Percentiles rank a stretch among this genome's conserved stretches.
These are phyloP conservation scores for Notolepis coatsorum DNA, from an alignment of 2,797 vertebrate species.

Conservation along the genomic window DNA sequence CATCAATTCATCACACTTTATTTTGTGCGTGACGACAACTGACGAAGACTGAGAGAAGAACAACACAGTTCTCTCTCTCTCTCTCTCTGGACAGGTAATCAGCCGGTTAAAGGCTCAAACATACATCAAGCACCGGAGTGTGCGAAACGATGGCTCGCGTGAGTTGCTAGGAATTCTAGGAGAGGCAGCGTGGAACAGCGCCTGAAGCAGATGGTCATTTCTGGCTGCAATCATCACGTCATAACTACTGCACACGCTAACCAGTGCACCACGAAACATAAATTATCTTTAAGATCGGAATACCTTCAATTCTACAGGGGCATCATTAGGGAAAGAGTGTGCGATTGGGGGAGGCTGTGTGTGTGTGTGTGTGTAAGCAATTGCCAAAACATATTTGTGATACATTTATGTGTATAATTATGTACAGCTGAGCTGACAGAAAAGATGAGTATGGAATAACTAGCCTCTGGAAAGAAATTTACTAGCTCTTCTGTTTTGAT, in stretches of 20 bases:
- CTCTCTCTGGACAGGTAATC: too few relatives aligned
- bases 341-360: not conserved
- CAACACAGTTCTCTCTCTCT: constrained; percentile 50
- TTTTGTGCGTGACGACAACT: constrained; percentile 63
- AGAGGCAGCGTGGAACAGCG: too few relatives aligned
- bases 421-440: not conserved
- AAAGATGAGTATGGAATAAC: too few relatives aligned
- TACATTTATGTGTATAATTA: not conserved
- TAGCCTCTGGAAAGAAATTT: too few relatives aligned
- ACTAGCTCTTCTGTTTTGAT: constrained; percentile 3
- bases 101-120: too few relatives aligned
- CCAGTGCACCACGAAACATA: too few relatives aligned
- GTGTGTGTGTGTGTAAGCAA: not conserved
- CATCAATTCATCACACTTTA: constrained; percentile 77
- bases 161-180: too few relatives aligned
- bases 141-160: too few relatives aligned
- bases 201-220: too few relatives aligned
- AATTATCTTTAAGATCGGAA: constrained; percentile 17
- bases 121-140: too few relatives aligned
- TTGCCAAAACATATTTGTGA: not conserved
- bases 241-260: constrained; percentile 42
- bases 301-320: constrained; percentile 15
- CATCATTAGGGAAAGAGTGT: constrained; percentile 19
- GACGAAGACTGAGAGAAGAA: constrained; percentile 40
- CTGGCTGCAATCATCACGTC: too few relatives aligned